Evolutionary conservation across 2,113 vertebrate genomes (phyloP).

Genomic region (Oncorhynchus masou): DNA sequence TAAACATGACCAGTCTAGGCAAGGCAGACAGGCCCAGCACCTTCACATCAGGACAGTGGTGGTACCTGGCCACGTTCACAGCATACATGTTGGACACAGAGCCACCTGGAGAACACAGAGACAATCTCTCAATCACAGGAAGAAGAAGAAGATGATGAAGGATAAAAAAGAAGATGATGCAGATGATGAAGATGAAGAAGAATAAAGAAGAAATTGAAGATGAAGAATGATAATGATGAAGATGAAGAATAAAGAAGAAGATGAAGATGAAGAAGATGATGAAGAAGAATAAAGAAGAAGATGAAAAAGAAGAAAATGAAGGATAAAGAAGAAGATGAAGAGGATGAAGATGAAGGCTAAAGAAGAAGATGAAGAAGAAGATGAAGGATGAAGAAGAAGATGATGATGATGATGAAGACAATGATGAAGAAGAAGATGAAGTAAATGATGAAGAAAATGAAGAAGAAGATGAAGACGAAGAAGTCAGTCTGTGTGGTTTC

Average conservation of each 20-base stretch:
- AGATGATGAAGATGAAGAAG: neutral
- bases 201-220: neutral
- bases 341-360: no score
- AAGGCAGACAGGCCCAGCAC: conserved; percentile 78
- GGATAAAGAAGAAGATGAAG: neutral
- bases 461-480: neutral
- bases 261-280: neutral
- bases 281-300: neutral
- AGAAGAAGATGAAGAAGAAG: neutral
- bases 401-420: neutral
- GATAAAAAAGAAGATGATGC: neutral
- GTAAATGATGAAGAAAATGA: neutral
- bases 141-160: neutral
- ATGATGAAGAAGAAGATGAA: neutral
- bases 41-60: conserved; percentile 79
- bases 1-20: conserved; percentile 79
- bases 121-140: neutral
- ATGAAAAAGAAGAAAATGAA: neutral
- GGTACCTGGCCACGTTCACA: conserved; percentile 83
- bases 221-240: no score
- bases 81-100: conserved; percentile 88
- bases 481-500: neutral
- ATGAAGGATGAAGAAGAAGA: no score
- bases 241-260: no score
- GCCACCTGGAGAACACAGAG: conserved; percentile 68